phyloP scores from a whole-genome alignment of 2,888 invertebrate species.

The Tenthredo amoena region DNA sequence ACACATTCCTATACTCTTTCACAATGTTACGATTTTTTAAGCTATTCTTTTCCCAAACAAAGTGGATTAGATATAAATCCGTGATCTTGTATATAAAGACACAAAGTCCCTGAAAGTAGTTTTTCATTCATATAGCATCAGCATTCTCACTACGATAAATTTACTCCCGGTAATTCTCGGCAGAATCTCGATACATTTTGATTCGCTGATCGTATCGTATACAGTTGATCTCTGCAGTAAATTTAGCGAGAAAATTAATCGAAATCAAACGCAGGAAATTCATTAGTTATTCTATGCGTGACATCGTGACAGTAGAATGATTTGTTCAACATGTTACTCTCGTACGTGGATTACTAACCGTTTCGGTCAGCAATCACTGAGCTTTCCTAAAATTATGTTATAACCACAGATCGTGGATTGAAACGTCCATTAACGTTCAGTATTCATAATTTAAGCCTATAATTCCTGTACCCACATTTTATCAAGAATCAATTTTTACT shows the following conservation, averaged over 20 bases:
- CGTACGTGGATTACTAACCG: background rate
- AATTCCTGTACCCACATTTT: background rate
- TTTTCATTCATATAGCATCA: background rate
- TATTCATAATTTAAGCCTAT: background rate
- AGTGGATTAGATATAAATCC: background rate
- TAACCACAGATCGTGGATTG: background rate
- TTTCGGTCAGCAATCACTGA: constrained; percentile 13
- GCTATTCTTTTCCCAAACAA: background rate
- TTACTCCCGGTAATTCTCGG: background rate
- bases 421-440: background rate
- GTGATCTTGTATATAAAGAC: background rate
- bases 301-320: constrained; percentile 13
- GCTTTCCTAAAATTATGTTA: background rate
- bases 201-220: background rate
- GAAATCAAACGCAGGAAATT: constrained; percentile 16
- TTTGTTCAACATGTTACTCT: constrained; percentile 17
- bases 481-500: background rate
- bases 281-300: constrained; percentile 13
- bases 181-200: background rate
- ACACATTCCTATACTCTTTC: background rate
- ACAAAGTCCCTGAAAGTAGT: background rate
- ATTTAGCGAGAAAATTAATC: constrained; percentile 15
- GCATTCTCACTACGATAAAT: background rate
- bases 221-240: background rate
- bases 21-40: constrained; percentile 17